Base-by-base conservation (phyloP, 2,888 invertebrate species). In the Lasioglossum pauxillum region DNA sequence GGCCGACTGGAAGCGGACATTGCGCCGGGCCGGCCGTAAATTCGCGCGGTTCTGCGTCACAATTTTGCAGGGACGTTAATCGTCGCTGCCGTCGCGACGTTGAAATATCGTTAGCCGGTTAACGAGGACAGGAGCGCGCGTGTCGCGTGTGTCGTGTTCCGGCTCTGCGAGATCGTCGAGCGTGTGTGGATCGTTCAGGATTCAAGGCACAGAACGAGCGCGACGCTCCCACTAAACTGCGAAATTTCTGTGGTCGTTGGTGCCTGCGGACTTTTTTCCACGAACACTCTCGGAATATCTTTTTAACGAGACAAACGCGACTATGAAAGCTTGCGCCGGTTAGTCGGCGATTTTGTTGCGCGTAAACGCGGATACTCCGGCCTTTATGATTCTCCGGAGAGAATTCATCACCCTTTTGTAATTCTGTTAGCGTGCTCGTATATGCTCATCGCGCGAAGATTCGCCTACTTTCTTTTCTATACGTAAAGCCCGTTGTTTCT, bases 51-150 rank as follows among this genome's bases (percentile, higher is more conserved):
- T 73, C 83, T 67, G 35, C 72, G 81, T 90, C 86, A 83, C 84
- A 88, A 91, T 90, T 91, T 91, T 79, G 72, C 86, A 74, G 79
- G 83, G 86, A 89, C 88, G 87, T 91, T 90, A 90, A 91, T 90
- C 84, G 90, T 84, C 77, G 80, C 80, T 19, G 79, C 75, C 77
- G 77, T 67, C 75, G 41, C 57, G 75, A 72, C 82, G 88, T 78
- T 84, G 86, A 90, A 89, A 89, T 88, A 86, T 89, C 84, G 80
- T 82, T 72, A 81, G 71, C 44, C 77, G 81, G 69, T 64, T 75
- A 86, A 90, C 86, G 89, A 80, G 90, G 79, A 72, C 77, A 53
- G 60, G 69, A 35, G 31, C 75, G 83, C 60, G 69, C 57, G 75
- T 78, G 75, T 35, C 72, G 83, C 49, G 75, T 78, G 84, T 84